Base-by-base conservation (phyloP, 2,797 vertebrate species). In the Manis pentadactyla region DNA sequence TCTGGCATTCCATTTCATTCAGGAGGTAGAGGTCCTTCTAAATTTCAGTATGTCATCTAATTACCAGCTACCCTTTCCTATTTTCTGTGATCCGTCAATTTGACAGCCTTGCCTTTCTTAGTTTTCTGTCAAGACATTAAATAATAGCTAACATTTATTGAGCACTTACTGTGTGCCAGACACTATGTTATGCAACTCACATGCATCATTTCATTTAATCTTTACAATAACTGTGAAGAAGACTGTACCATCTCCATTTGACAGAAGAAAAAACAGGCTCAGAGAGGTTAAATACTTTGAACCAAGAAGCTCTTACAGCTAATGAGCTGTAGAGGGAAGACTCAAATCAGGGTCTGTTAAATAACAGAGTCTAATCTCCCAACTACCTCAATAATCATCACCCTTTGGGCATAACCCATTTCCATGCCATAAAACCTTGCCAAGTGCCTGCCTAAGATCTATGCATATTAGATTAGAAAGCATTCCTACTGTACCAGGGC, bases 101-200 rank as follows among this genome's bases (percentile, higher is more conserved):
- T 84, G 57, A 92, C 63, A 87, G 46, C 17, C 14, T 85, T 73
- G 15, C 31, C 57, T 86, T 59, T 87, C 25, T 77, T 57, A 90
- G 21, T 74, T 93, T 90, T 87, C 37, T 49, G 51, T 92, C 84
- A 71, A 87, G 53, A 78, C 96, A 42, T 74, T 29, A 90, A 93
- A 61, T 46, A 78, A 55, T 37, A 81, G 27, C 37, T 42, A 68
- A 34, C 73, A 69, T 81, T 63, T 21, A 66, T 1, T 87, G 27
- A 79, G 23, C 13, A 63, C 1, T 90, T 34, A 75, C n/a, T 82
- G 73, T 18, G 37, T 69, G 37, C 9, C 46, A 69, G 34, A 79
- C 12, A 73, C 71, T 51, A 75, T 23, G n/a, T 77, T 63, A 93
- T 90, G n/a, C 49, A 93, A 93, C 31, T 66, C 39, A 83, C 12